Conservation (phyloP, 2,797 vertebrate species). For the Sciurus carolinensis region DNA sequence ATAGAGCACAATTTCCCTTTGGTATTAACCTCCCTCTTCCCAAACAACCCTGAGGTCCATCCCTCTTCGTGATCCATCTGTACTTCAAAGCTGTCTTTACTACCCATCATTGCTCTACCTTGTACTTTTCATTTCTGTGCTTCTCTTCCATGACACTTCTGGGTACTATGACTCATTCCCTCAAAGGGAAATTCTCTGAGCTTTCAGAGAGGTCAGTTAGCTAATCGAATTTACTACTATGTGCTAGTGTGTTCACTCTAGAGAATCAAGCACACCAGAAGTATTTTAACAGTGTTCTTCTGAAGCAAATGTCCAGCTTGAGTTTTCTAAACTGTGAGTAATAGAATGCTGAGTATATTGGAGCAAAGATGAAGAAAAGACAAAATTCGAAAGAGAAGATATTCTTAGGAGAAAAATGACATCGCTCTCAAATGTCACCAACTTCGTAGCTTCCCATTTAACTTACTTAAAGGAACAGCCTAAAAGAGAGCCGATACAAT, state of each 20-base stretch:
- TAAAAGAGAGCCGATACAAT: not conserved
- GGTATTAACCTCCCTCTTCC: not conserved
- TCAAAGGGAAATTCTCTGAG: not conserved
- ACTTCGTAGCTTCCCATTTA: not conserved
- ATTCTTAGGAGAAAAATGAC: not conserved
- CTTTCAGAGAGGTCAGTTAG: not conserved
- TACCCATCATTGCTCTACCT: not conserved
- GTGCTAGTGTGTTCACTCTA: not conserved
- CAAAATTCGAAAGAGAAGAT: constrained; percentile 19
- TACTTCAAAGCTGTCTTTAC: not conserved
- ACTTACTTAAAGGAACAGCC: not conserved
- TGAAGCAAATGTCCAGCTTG: not conserved
- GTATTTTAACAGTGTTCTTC: not conserved
- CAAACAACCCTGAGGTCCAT: not conserved
- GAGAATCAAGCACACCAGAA: not conserved
- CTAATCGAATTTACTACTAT: constrained; percentile 43
- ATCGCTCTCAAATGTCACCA: not conserved
- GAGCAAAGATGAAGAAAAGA: not conserved
- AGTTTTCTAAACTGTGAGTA: not conserved
- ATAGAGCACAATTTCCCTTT: not conserved
- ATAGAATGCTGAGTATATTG: not conserved
- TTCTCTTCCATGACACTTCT: not conserved
- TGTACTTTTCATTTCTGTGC: not conserved
- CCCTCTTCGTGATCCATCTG: not conserved
- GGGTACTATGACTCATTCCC: not conserved